A percentile compares a stretch with the other conserved stretches of the same genome.
These are phyloP conservation scores for Spermophilus dauricus DNA, from an alignment of 2,113 vertebrate genomes.

Conservation along the genomic window DNA sequence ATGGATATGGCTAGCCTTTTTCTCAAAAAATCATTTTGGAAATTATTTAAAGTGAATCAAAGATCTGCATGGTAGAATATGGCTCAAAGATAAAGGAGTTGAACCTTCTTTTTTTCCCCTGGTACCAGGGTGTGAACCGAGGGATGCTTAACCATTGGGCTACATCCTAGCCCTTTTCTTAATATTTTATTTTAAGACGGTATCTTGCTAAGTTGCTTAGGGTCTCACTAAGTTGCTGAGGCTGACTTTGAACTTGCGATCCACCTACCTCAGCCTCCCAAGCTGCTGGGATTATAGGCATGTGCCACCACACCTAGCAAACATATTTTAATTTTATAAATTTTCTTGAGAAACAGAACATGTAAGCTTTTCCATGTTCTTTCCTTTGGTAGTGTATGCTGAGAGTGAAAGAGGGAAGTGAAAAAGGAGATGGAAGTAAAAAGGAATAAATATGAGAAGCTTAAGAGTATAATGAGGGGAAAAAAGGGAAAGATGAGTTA, in stretches of 20 bases:
- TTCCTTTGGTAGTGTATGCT: background rate
- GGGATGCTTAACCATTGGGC: no score
- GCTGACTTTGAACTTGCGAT: no score
- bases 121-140: no score
- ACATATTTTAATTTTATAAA: background rate
- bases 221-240: no score
- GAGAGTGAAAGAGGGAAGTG: background rate
- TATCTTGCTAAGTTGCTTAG: no score
- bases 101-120: no score
- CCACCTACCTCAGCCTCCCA: no score
- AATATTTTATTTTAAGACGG: no score
- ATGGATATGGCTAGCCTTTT: background rate
- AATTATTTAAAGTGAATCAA: background rate
- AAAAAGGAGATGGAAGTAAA: background rate
- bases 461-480: background rate
- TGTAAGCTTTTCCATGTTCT: background rate
- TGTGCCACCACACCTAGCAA: no score
- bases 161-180: no score
- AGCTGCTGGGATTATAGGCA: no score
- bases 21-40: background rate
- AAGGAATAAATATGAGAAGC: background rate
- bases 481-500: background rate
- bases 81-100: background rate
- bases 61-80: background rate
- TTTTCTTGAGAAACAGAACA: background rate